Evolutionary conservation across 2,113 vertebrate genomes (phyloP).

Genomic region (Coracopsis vasa): DNA sequence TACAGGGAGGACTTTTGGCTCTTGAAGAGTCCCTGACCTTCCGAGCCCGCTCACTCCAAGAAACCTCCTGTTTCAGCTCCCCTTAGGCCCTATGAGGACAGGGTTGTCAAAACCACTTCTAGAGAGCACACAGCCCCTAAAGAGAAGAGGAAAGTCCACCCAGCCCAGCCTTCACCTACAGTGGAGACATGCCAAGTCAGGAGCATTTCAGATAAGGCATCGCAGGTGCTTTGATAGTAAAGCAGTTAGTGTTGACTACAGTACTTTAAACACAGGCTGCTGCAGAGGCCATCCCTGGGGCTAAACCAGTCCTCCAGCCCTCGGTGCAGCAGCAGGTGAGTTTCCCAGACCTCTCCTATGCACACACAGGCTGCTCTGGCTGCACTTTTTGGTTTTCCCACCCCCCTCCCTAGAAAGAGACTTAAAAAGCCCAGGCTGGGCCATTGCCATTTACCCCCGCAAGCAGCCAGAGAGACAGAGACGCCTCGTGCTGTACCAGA

Average conservation of each 20-base stretch:
- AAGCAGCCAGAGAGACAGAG: constrained; percentile 14
- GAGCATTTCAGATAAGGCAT: constrained; percentile 75
- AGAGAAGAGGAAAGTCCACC: not conserved
- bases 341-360: not conserved
- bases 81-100: not conserved
- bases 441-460: not conserved
- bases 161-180: not conserved
- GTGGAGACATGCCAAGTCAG: not conserved
- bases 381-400: not conserved
- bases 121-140: not conserved
- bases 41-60: not conserved
- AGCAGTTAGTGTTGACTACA: constrained; percentile 59
- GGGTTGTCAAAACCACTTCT: not conserved
- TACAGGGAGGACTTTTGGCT: not conserved
- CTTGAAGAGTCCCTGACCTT: constrained; percentile 3
- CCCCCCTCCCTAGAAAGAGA: not conserved
- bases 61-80: not conserved
- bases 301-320: not conserved
- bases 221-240: constrained; percentile 74
- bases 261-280: constrained; percentile 15
- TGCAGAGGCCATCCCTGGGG: not conserved
- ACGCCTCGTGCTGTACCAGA: constrained; percentile 43
- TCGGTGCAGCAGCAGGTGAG: not conserved
- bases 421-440: not conserved
- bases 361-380: not conserved